Evolutionary conservation across 2,113 vertebrate genomes (phyloP), one percentile per base, ranked within the genome.

Genomic region (Tenrec ecaudatus): DNA sequence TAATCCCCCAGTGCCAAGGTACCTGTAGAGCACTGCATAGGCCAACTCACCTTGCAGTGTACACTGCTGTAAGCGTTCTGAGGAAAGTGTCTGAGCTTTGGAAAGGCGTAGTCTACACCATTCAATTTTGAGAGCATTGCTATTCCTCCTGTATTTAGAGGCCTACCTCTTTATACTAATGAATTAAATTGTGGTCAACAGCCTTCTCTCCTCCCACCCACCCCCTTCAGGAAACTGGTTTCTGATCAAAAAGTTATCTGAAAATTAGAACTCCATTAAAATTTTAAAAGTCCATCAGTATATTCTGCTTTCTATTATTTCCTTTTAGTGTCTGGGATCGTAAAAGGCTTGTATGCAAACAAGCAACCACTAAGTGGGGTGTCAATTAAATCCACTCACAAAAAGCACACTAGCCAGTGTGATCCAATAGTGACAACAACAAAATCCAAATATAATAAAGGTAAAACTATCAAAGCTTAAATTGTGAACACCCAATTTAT

Each of bases 181-280:
- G 71, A 96, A 87, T 88, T 84, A 66, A 16, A 27, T 38, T 83
- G 11, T 81, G 88, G 23, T 84, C 71, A 69, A 89, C 25, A 85
- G 38, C 29, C 25, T 68, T 82, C 66, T 17, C 29, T 80, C 43
- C 58, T 53, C 79, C 64, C 47, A 53, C 47, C 47, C 47, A 40
- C 77, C 62, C 12, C 85, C 58, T 58, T 81, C 64, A 95, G 38
- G 23, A 40, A 53, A 31, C 0, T 80, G 69, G 2, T 11, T 97
- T 93, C 25, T 73, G 64, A 64, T 25, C 81, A 95, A 87, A 88
- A 43, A 92, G 27, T 69, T 92, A 75, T 47, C 47, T 82, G 86
- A 86, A 40, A 95, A 95, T 64, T 20, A 76, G 9, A 92, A 86
- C 10, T 58, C 64, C 31, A 90, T 19, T 91, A 43, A 79, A 75